Conservation (phyloP, 2,888 invertebrate genomes). For the Melanchra persicariae region DNA sequence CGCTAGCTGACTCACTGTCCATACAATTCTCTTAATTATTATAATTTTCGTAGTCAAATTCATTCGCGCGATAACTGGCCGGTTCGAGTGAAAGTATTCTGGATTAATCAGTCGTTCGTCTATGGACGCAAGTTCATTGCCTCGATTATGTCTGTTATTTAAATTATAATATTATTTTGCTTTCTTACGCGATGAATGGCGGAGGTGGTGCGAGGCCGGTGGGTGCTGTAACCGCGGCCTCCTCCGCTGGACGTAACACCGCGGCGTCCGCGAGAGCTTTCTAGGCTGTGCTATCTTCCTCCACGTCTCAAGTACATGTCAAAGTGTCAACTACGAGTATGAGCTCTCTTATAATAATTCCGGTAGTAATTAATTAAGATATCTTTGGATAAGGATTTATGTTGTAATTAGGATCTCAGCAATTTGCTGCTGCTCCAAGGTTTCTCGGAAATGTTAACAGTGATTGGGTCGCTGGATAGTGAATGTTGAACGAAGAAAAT, state of each 20-base stretch:
- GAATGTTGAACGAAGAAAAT: slow-evolving; percentile 63
- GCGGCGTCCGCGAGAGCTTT: slow-evolving; percentile 59
- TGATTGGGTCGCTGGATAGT: slow-evolving; percentile 63
- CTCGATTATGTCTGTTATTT: slow-evolving; percentile 88
- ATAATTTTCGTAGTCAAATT: slow-evolving; percentile 86
- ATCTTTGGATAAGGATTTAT: slow-evolving; percentile 62
- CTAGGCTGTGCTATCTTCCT: slow-evolving; percentile 62
- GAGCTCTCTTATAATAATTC: slow-evolving; percentile 67
- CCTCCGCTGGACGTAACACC: slow-evolving; percentile 66
- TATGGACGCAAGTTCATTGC: slow-evolving; percentile 88
- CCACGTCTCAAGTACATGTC: slow-evolving; percentile 63
- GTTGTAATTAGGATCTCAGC: slow-evolving; percentile 66
- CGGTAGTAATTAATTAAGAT: slow-evolving; percentile 77
- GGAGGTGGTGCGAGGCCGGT: slow-evolving; percentile 70
- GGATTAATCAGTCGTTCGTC: slow-evolving; percentile 84
- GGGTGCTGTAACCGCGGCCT: slow-evolving; percentile 77
- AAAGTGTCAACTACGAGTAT: slow-evolving; percentile 69
- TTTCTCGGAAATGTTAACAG: slow-evolving; percentile 64
- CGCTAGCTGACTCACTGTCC: slow-evolving; percentile 85
- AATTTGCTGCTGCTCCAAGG: slow-evolving; percentile 59
- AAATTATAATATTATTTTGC: slow-evolving; percentile 84
- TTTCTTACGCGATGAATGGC: slow-evolving; percentile 79
- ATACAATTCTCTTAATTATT: slow-evolving; percentile 88
- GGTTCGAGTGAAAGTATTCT: slow-evolving; percentile 88
- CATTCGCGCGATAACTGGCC: slow-evolving; percentile 80